Evolutionary conservation across 2,113 vertebrate species (phyloP).

Genomic region (Thermophis baileyi): DNA sequence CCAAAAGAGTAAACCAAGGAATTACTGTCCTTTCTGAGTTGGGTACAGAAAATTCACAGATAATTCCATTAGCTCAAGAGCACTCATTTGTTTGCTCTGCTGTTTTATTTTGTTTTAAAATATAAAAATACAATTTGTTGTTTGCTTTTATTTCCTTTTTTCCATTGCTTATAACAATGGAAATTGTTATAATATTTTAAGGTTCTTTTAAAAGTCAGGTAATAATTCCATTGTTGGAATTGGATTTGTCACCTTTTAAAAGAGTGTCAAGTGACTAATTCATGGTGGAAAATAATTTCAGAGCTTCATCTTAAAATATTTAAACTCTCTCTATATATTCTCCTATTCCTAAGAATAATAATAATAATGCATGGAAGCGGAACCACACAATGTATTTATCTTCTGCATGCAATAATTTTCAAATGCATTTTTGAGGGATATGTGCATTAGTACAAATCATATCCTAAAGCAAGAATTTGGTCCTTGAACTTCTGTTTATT

Average conservation of each 20-base stretch:
- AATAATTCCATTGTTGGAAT: constrained; percentile 39
- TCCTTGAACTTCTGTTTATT: neutral
- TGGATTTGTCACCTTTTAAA: constrained; percentile 49
- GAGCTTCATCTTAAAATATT: constrained; percentile 43
- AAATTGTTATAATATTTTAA: constrained; percentile 63
- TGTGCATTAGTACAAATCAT: constrained; percentile 4
- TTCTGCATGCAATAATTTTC: constrained; percentile 37
- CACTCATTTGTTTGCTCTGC: constrained; percentile 60
- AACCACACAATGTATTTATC: constrained; percentile 1
- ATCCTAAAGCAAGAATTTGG: neutral
- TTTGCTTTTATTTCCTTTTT: constrained; percentile 2
- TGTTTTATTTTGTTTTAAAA: constrained; percentile 53
- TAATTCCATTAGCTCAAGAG: constrained; percentile 68
- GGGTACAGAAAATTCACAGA: constrained; percentile 68
- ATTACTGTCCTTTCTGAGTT: constrained; percentile 70
- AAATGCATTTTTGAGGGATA: neutral
- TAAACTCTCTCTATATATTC: constrained; percentile 39
- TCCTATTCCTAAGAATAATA: constrained; percentile 32
- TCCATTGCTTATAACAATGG: constrained; percentile 48
- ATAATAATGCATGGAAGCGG: constrained; percentile 34
- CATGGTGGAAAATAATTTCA: constrained; percentile 50
- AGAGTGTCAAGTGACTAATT: constrained; percentile 61
- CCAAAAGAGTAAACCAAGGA: constrained; percentile 75
- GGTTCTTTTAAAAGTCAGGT: constrained; percentile 47
- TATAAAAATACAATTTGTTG: constrained; percentile 55